Base-by-base conservation (phyloP, 2,888 invertebrate genomes). In the Heterodera filipjevi region DNA sequence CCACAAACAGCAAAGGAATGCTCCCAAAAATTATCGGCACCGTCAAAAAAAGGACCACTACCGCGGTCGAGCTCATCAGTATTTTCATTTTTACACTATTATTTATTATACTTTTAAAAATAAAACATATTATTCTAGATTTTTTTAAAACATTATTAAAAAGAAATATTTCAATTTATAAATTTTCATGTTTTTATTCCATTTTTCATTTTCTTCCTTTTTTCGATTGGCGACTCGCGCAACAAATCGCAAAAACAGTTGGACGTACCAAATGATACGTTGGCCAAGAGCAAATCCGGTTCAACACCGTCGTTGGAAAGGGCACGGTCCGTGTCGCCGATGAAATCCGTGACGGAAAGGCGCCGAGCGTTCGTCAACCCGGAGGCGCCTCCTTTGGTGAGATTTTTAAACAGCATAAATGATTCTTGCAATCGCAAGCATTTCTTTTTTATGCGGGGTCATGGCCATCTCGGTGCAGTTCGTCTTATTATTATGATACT, bases 301-400 rank as follows among this genome's bases (percentile, higher is more conserved):
- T 39, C 66, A 33, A 66, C 66, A 3, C 30, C 75, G 8, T 39
- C 59, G 5, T 19, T 66, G 68, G 68, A 68, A 6, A 14, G 68
- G 32, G 68, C 68, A 30, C 75, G 75, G 22, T 75, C 75, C 30
- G n/a, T 32, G 32, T 75, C 75, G 1, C 75, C 75, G 33, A 33
- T 64, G 30, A 75, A 75, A 35, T 59, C 75, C 32, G 75, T 75
- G 32, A 35, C 30, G 39, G 75, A 75, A 30, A 32, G 75, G 30
- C 30, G 75, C 12, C 64, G 33, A n/a, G 75, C 75, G n/a, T 75
- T 75, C 66, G 33, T 64, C 22, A 75, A 75, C 46, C 66, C 75
- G 33, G 75, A 49, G 32, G 75, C 75, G 5, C 64, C 75, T 22
- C 75, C 66, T 44, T 33, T 75, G 64, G 75, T 64, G 30, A 33